These are phyloP conservation scores for Hydrotaea diabolus DNA, from an alignment of 2,888 invertebrate species.

Conservation along the genomic window DNA sequence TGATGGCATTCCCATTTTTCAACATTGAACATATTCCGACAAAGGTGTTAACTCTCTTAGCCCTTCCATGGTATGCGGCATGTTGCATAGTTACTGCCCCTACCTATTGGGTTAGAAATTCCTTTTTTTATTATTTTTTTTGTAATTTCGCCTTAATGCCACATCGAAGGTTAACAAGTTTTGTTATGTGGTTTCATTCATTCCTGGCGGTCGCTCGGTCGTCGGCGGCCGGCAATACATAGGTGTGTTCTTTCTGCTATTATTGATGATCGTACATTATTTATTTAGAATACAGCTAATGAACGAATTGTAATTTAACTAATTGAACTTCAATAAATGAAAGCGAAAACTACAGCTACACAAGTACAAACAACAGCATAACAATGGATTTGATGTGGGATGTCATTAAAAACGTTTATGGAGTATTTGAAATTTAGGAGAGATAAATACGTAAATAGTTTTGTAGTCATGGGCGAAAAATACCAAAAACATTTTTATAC, in stretches of 20 bases:
- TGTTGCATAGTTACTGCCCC: neutral
- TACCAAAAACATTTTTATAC: too few species aligned
- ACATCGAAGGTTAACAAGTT: constrained; percentile 47
- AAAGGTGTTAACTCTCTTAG: neutral
- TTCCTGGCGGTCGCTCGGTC: too few species aligned
- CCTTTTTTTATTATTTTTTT: neutral
- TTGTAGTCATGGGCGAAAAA: too few species aligned
- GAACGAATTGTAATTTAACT: constrained; percentile 40
- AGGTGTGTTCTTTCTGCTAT: constrained; percentile 46
- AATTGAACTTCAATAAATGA: constrained; percentile 28
- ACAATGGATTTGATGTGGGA: constrained; percentile 3
- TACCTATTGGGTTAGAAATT: neutral
- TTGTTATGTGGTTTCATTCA: constrained; percentile 1
- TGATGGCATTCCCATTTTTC: neutral
- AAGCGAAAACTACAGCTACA: neutral
- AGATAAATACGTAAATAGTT: too few species aligned
- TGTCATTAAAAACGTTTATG: neutral
- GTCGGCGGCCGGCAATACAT: neutral
- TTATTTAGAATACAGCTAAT: constrained; percentile 26
- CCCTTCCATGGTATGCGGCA: constrained; percentile 17
- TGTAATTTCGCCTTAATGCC: constrained; percentile 26
- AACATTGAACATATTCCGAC: neutral
- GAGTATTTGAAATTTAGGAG: too few species aligned
- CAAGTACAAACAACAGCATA: neutral
- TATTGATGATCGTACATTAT: constrained; percentile 54